These are phyloP conservation scores for Pseudomyrmex sp. DNA, from an alignment of 1,140 invertebrate species.

Conservation along the genomic window DNA sequence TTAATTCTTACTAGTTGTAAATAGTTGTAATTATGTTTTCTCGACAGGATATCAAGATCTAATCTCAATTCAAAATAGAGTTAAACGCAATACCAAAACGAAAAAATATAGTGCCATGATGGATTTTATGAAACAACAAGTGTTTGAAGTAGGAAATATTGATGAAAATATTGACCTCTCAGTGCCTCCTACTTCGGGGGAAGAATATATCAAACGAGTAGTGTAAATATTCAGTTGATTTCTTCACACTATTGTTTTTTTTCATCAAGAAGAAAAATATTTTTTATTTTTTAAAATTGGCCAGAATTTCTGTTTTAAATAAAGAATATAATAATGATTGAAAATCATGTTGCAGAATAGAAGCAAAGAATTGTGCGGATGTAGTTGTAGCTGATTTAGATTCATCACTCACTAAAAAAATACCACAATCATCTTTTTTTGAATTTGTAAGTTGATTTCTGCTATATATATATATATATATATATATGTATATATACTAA, in stretches of 20 bases:
- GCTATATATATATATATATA: not conserved
- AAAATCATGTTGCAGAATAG: slow-evolving; percentile 80
- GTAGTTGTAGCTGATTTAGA: slow-evolving; percentile 86
- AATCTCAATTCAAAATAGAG: too few relatives aligned
- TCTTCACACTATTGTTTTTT: not conserved
- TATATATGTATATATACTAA: not conserved
- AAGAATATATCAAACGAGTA: slow-evolving; percentile 87
- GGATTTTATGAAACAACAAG: slow-evolving; percentile 78
- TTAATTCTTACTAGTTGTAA: too few relatives aligned
- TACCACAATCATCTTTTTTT: slow-evolving; percentile 72
- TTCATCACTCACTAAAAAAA: slow-evolving; percentile 79
- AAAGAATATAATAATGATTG: not conserved
- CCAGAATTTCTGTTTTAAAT: not conserved
- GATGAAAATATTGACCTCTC: slow-evolving; percentile 85
- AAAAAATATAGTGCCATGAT: slow-evolving; percentile 57
- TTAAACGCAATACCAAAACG: not conserved
- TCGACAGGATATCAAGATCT: too few relatives aligned
- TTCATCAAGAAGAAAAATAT: slow-evolving; percentile 17
- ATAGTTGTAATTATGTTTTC: too few relatives aligned
- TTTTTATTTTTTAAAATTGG: slow-evolving; percentile 24
- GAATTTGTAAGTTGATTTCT: slow-evolving; percentile 76
- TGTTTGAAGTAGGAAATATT: slow-evolving; percentile 79
- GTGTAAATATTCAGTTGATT: slow-evolving; percentile 77
- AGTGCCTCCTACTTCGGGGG: slow-evolving; percentile 85
- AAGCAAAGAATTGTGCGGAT: slow-evolving; percentile 85